Evolutionary conservation across 2,113 vertebrate genomes (phyloP).

Genomic region (Dermatemys mawii): DNA sequence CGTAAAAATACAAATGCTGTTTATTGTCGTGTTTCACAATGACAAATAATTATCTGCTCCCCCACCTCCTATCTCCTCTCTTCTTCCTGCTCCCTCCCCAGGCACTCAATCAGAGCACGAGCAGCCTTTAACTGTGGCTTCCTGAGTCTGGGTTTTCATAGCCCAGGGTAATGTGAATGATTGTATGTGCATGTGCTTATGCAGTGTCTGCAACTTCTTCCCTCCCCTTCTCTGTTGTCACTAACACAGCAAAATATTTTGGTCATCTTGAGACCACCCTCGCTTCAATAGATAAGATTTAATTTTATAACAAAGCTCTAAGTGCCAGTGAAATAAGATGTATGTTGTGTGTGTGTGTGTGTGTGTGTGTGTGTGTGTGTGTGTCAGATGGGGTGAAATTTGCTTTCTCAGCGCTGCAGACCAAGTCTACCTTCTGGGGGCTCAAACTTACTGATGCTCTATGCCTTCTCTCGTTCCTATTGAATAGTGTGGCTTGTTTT

Average conservation of each 20-base stretch:
- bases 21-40: accelerated
- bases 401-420: neutral
- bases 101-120: neutral
- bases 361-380: neutral
- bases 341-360: accelerated
- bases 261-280: neutral
- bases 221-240: neutral
- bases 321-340: neutral
- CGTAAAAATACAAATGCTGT: too few relatives aligned
- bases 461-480: neutral
- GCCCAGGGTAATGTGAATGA: accelerated
- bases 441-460: neutral
- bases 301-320: neutral
- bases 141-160: neutral
- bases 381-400: neutral
- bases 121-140: neutral
- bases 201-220: conserved; percentile 44
- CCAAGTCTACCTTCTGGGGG: accelerated
- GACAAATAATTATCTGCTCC: neutral
- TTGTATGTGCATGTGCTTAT: conserved; percentile 29
- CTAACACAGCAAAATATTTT: neutral
- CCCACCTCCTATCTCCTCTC: neutral
- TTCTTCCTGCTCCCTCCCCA: accelerated
- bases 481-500: neutral
- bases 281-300: neutral